Evolutionary conservation across 2,888 invertebrate genomes (phyloP), one percentile per base, ranked within the genome.

Genomic region (Idaea dimidiata): DNA sequence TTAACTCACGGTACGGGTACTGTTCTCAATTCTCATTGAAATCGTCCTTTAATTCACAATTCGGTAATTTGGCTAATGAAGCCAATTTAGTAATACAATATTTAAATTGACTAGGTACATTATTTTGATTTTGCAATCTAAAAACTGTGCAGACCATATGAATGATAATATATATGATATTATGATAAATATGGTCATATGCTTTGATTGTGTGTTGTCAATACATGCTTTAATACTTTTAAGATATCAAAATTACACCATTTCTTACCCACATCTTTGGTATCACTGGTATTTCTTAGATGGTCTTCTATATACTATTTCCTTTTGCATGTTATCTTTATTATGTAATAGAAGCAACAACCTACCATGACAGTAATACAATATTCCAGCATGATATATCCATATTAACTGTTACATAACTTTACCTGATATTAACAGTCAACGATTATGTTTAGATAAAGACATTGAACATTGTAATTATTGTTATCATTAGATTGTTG

Each of bases 141-240:
- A 59, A 17, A 63, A 68, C 68, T 70, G 65, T 62, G 58, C 60
- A 59, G 61, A 32, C 59, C 57, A 59, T n/a, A n/a, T n/a, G 24
- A 24, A 24, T 24, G 24, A 1, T 24, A 24, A n/a, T n/a, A n/a
- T n/a, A n/a, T n/a, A n/a, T n/a, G n/a, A n/a, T n/a, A n/a, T n/a
- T n/a, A n/a, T 59, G 56, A 58, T 59, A 62, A 62, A 66, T 59
- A 60, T 54, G 67, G 43, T 43, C 10, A 14, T 8, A 43, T 3
- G 43, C 65, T 67, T 72, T 67, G 67, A 72, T 74, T 74, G 71
- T 74, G 75, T 75, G 74, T 73, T 72, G 62, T 68, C 43, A 14
- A 43, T 43, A 43, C 24, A 24, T 24, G 24, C 24, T 24, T 24
- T 24, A 24, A 24, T 24, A 24, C 24, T 8, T 43, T 14, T 8